These are phyloP conservation scores for Myotis lucifugus DNA, from an alignment of 2,113 vertebrate species.

Conservation along the genomic window DNA sequence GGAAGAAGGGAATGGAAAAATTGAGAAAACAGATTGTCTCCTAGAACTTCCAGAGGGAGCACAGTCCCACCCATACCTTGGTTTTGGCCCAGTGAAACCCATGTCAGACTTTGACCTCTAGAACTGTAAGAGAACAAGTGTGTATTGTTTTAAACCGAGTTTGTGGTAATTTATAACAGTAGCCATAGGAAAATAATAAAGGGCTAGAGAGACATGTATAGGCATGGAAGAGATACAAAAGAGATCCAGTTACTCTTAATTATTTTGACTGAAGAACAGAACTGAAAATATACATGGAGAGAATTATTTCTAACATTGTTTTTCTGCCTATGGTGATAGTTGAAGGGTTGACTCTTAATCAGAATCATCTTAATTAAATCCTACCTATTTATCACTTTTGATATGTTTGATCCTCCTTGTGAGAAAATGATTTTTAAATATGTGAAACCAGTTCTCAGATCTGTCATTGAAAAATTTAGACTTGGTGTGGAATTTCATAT, in stretches of 20 bases:
- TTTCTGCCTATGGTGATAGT: background rate
- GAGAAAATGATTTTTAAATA: background rate
- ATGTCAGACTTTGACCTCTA: background rate
- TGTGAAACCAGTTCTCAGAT: background rate
- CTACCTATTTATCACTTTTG: background rate
- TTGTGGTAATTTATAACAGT: background rate
- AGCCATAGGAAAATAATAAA: background rate
- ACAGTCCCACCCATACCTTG: background rate
- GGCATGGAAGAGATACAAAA: background rate
- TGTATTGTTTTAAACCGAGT: background rate
- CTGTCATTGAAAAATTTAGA: background rate
- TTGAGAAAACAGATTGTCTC: background rate
- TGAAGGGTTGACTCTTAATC: background rate
- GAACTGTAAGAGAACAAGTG: background rate
- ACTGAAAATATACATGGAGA: background rate
- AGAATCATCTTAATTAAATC: background rate
- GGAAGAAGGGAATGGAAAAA: background rate
- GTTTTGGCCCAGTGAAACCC: background rate
- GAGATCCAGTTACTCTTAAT: background rate
- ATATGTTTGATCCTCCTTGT: background rate
- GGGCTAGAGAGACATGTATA: background rate
- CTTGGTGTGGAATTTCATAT: conserved; percentile 1
- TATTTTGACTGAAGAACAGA: background rate
- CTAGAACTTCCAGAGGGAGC: background rate
- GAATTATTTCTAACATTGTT: background rate